Percentiles rank a stretch among this genome's conserved stretches.
These are phyloP conservation scores for Yasuhikotakia modesta DNA, from an alignment of 2,797 vertebrate genomes.

Conservation along the genomic window DNA sequence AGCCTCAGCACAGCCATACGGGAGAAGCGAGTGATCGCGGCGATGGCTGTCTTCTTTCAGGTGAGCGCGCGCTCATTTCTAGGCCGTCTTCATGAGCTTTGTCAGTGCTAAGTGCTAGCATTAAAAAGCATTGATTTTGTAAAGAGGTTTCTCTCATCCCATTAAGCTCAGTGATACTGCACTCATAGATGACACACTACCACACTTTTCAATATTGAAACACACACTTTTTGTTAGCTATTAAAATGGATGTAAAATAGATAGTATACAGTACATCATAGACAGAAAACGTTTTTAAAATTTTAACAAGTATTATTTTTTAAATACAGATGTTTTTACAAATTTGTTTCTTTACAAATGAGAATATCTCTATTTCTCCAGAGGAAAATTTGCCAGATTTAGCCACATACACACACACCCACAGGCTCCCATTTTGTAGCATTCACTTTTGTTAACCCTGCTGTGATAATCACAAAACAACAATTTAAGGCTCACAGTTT, in stretches of 20 bases:
- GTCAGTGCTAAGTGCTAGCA: constrained; percentile 42
- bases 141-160: constrained; percentile 30
- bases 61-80: constrained; percentile 71
- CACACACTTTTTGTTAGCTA: background rate
- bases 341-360: too few relatives aligned
- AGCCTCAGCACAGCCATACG: constrained; percentile 89
- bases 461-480: constrained; percentile 22
- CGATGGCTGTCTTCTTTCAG: constrained; percentile 94
- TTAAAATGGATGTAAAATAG: too few relatives aligned
- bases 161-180: constrained; percentile 30
- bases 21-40: constrained; percentile 89
- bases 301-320: too few relatives aligned
- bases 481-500: background rate
- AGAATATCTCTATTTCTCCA: too few relatives aligned
- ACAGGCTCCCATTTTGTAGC: background rate
- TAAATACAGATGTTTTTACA: too few relatives aligned
- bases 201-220: background rate
- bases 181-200: background rate
- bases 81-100: constrained; percentile 23
- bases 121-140: constrained; percentile 44
- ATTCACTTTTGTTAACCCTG: background rate
- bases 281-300: too few relatives aligned
- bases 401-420: background rate
- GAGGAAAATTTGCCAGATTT: too few relatives aligned
- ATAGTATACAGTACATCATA: too few relatives aligned